Evolutionary conservation across 35 echinoderm and acorn worm genomes (phyloP), one percentile per base, ranked within the genome.

Genomic region (Stichopus chloronotus): DNA sequence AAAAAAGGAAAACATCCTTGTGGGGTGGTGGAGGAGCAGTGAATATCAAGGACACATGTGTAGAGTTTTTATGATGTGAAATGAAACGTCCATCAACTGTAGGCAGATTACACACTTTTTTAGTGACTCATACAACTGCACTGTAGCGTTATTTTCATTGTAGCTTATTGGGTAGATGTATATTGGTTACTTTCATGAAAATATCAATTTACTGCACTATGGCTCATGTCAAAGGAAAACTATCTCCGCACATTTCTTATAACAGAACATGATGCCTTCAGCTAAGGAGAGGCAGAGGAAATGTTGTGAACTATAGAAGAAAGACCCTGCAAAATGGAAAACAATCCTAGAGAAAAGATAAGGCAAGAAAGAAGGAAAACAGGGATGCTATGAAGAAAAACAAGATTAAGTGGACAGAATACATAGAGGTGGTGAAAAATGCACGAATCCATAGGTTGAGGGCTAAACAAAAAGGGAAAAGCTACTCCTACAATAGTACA

Each of bases 311-410:
- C 65, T 72, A 72, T 16, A 17, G 69, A 72, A 72, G 12, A 57
- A 54, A 84, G 21, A 88, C 52, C 60, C 60, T 63, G 58, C 56
- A 8, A 63, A 88, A 88, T 88, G 86, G 86, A 25, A 88, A 53
- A 20, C 56, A 63, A 8, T 10, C 17, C 86, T 63, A 43, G 57
- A 63, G 56, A 88, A 88, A 88, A 53, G 86, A 63, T 24, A 63
- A 11, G 86, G 53, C 2, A 88, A 88, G 86, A 59, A 88, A 72
- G 55, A 83, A 83, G 24, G 52, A 83, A 30, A 83, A 57, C 14
- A 83, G 79, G 55, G 55, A 83, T 24, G 79, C 52, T 19, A 83
- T 83, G 79, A 88, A 88, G 86, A 88, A 43, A 24, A 72, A 60
- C 57, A 63, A 60, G n/a, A 9, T 22, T 10, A 5, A 72, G 57